Base-by-base conservation (phyloP, 1,140 invertebrate species). In the Macrosteles quadrilineatus region DNA sequence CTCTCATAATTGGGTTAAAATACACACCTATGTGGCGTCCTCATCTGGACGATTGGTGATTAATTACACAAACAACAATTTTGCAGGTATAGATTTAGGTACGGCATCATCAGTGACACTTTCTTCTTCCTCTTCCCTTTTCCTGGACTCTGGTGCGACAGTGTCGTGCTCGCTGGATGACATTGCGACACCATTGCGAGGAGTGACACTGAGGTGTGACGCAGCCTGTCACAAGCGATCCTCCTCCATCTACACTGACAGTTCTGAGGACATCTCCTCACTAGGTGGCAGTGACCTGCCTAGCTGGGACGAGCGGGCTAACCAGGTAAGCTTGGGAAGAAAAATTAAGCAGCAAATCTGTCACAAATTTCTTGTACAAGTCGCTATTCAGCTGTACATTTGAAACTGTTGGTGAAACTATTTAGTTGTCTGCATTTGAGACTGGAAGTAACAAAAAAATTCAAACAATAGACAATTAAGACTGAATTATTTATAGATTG, bases 211-310 rank as follows among this genome's bases (percentile, higher is more conserved):
- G 3, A 67, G 29, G 11, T 19, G 21, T 25, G 14, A 30, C 29
- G 9, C 25, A 30, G 14, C 21, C n/a, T 59, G 27, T 23, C 68
- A 70, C 25, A 69, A 71, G 31, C 67, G 91, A 27, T 90, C 90
- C 3, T 91, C 90, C 31, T 93, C 91, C 65, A 91, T 94, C 50
- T 94, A 93, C 79, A 94, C 92, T 0, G 92, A 94, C 75, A 92
- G 90, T 73, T 92, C 89, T 12, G 93, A 94, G 77, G 92, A 94
- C 77, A 88, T 94, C 21, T 91, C 91, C 6, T 91, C 90, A 75
- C 80, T 93, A 4, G 87, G 88, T 0, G 90, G 90, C 21, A 90
- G 88, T 4, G 91, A 92, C 78, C 86, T 84, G 14, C 75, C 86
- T 69, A 85, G 86, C 47, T 90, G 87, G 87, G 89, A 90, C 75